Conservation (phyloP, 2,113 vertebrate genomes). For the Aldabrachelys gigantea region DNA sequence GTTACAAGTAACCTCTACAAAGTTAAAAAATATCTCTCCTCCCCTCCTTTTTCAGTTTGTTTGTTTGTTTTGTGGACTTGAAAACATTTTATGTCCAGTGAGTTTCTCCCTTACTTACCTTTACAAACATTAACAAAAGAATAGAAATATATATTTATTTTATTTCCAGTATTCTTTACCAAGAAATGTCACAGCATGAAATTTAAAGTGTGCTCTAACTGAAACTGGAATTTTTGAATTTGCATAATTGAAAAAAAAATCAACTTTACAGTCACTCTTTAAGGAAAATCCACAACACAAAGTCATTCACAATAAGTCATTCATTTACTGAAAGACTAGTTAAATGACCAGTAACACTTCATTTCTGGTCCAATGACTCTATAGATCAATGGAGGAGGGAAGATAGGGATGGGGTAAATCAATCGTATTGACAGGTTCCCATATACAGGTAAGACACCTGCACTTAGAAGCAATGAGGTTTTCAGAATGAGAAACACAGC, state of each 20-base stretch:
- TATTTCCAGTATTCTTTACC: not conserved
- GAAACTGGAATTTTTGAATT: not conserved
- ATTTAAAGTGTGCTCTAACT: not conserved
- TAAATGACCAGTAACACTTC: not conserved
- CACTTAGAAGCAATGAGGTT: not conserved
- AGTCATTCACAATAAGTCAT: not conserved
- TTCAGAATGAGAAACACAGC: not conserved
- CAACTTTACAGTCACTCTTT: not conserved
- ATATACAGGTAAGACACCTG: not conserved
- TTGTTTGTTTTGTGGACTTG: not conserved
- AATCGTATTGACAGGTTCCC: not conserved
- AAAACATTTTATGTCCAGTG: not conserved
- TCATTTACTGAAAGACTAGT: not conserved
- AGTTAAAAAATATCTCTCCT: not conserved
- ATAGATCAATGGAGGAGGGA: not conserved
- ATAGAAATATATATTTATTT: not conserved
- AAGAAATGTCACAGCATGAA: not conserved
- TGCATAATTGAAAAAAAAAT: not conserved
- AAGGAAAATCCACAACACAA: not conserved
- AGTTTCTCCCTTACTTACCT: fast-evolving
- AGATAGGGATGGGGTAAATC: not conserved
- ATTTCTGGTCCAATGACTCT: not conserved
- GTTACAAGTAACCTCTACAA: fast-evolving
- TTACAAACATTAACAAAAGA: fast-evolving
- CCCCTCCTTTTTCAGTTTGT: not conserved